phyloP scores from a whole-genome alignment of 1,140 invertebrate species.

The Paraescarpia echinospica region DNA sequence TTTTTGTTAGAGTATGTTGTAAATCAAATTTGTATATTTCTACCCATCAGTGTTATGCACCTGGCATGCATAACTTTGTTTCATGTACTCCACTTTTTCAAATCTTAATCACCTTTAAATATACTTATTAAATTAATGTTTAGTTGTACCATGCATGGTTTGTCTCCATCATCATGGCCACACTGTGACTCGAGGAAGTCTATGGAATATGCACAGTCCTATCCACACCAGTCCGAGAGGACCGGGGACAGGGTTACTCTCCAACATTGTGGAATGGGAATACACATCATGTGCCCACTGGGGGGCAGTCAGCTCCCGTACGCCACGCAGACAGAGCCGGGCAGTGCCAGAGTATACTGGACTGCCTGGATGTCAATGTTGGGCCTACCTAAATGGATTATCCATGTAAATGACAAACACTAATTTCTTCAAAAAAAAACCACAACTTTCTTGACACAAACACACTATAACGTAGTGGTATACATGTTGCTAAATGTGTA shows the following conservation, averaged over 20 bases:
- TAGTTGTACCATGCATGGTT: slow-evolving; percentile 27
- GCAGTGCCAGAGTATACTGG: not conserved
- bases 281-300: slow-evolving; percentile 10
- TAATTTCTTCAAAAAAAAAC: not conserved
- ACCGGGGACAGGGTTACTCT: slow-evolving; percentile 26
- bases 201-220: slow-evolving; percentile 27
- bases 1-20: too few relatives aligned
- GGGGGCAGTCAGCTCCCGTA: slow-evolving; percentile 23
- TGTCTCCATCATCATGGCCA: slow-evolving; percentile 20
- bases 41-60: too few relatives aligned
- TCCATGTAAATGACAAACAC: not conserved
- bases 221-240: slow-evolving; percentile 23
- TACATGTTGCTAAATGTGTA: too few relatives aligned
- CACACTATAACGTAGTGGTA: too few relatives aligned
- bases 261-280: slow-evolving; percentile 29
- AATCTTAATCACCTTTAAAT: not conserved
- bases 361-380: slow-evolving; percentile 4
- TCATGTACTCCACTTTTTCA: too few relatives aligned
- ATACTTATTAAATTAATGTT: slow-evolving; percentile 15
- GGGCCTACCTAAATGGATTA: not conserved
- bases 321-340: slow-evolving; percentile 16
- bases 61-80: too few relatives aligned
- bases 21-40: too few relatives aligned
- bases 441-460: too few relatives aligned
- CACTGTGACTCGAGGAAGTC: slow-evolving; percentile 21